Evolutionary conservation across 2,113 vertebrate genomes (phyloP), one percentile per base, ranked within the genome.

Genomic region (Chionodraco myersi): DNA sequence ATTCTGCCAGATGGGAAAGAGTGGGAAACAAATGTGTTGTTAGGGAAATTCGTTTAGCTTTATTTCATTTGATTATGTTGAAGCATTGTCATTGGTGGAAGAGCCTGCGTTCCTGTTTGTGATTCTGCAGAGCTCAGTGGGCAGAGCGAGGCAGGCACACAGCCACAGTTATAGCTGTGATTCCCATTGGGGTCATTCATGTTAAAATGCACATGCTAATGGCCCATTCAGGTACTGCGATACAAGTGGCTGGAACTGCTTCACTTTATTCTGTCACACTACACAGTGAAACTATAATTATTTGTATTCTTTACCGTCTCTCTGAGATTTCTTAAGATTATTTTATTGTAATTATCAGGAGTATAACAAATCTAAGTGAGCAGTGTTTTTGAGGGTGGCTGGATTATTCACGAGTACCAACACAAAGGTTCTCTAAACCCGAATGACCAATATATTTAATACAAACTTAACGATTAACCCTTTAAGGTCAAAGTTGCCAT

Each of bases 1-100:
- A 82, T 87, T 82, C 59, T 75, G 67, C 75, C 84, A 89, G 79
- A 83, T 79, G 77, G 84, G 84, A 72, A 78, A 82, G 77, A 74
- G 26, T 14, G 34, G 74, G 57, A 84, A 72, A 81, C 79, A 86
- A 83, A 77, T 79, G 67, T 83, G 69, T 72, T 86, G 82, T 87
- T 77, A 79, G 75, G 75, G 66, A 86, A 86, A 89, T 86, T 61
- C 68, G 83, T 84, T 88, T 86, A 88, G 83, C 76, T 76, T 34
- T 65, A 84, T 87, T 83, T 89, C 71, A 89, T 86, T 58, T 63
- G 65, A 89, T 86, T 87, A 88, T 45, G 48, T 45, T 68, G 59
- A 67, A 69, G 82, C 41, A 41, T 61, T 60, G 75, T 71, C 72
- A 85, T 79, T 81, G 82, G 66, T 84, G 52, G 66, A 65, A 30